Percentiles rank a stretch among this genome's conserved stretches.
These are phyloP conservation scores for Discoglossus pictus DNA, from an alignment of 2,797 vertebrate genomes.

Conservation along the genomic window DNA sequence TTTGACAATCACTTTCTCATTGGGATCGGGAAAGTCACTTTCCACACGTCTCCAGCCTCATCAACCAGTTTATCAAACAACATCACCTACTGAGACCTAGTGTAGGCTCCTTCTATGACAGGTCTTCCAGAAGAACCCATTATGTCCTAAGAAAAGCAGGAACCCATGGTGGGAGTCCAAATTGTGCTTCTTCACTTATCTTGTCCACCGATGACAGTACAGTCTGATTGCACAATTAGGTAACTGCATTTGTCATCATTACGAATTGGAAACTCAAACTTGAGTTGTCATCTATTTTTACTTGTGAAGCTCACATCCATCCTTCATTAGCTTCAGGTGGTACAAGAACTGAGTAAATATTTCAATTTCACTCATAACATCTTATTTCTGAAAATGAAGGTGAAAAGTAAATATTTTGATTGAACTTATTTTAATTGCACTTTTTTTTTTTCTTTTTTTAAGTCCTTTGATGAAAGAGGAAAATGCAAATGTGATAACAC, in stretches of 20 bases:
- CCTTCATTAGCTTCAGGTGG: too few species aligned
- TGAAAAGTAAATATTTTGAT: too few species aligned
- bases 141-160: slow-evolving; percentile 16
- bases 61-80: slow-evolving; percentile 36
- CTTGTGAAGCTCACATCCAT: too few species aligned
- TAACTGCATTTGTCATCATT: slow-evolving; percentile 29
- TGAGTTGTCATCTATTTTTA: slow-evolving; percentile 20
- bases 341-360: not conserved
- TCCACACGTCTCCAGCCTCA: slow-evolving; percentile 32
- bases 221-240: slow-evolving; percentile 40
- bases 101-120: slow-evolving; percentile 22
- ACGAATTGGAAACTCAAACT: slow-evolving; percentile 16
- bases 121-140: slow-evolving; percentile 4
- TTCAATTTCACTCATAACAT: not conserved
- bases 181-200: not conserved
- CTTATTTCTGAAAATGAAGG: too few species aligned
- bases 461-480: too few species aligned
- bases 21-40: slow-evolving; percentile 14
- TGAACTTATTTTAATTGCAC: too few species aligned
- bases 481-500: too few species aligned
- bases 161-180: slow-evolving; percentile 14
- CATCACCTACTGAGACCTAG: slow-evolving; percentile 17
- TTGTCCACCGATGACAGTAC: slow-evolving; percentile 41
- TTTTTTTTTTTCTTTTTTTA: too few species aligned
- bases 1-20: slow-evolving; percentile 26